These are phyloP conservation scores for Delichon dasypus DNA, from an alignment of 2,797 vertebrate genomes.

Conservation along the genomic window DNA sequence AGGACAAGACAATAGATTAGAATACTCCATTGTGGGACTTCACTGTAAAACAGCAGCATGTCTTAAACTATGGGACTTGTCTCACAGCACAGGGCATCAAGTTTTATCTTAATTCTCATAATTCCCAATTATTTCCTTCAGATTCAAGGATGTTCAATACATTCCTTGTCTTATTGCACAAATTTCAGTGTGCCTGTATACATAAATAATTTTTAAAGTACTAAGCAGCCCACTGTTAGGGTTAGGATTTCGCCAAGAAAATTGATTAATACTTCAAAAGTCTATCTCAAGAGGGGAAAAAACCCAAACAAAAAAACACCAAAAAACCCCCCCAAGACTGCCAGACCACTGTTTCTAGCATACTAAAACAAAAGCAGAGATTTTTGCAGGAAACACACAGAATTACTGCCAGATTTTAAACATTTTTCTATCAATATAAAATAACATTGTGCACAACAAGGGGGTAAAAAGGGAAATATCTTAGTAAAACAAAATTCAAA, in stretches of 20 bases:
- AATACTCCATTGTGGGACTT: not conserved
- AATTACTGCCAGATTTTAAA: not conserved
- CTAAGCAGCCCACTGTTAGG: not conserved
- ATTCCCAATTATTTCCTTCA: not conserved
- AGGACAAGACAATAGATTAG: not conserved
- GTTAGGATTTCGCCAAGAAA: not conserved
- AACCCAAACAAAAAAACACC: too few species aligned
- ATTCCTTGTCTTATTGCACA: not conserved
- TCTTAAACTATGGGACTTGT: not conserved
- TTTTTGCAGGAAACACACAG: not conserved
- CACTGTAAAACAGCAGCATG: not conserved
- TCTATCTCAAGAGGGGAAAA: not conserved
- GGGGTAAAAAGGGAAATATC: not conserved
- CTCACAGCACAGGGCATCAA: not conserved
- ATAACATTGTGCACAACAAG: fast-evolving
- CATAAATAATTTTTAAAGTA: not conserved
- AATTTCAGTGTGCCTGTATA: not conserved
- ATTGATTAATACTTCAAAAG: not conserved
- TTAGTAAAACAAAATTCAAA: not conserved
- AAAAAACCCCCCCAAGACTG: not conserved
- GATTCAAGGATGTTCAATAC: not conserved
- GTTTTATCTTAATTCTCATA: not conserved
- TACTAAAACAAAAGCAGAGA: not conserved
- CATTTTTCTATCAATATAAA: not conserved
- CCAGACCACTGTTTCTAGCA: not conserved